Evolutionary conservation across 2,113 vertebrate genomes (phyloP).

Genomic region (Thunnus maccoyii): DNA sequence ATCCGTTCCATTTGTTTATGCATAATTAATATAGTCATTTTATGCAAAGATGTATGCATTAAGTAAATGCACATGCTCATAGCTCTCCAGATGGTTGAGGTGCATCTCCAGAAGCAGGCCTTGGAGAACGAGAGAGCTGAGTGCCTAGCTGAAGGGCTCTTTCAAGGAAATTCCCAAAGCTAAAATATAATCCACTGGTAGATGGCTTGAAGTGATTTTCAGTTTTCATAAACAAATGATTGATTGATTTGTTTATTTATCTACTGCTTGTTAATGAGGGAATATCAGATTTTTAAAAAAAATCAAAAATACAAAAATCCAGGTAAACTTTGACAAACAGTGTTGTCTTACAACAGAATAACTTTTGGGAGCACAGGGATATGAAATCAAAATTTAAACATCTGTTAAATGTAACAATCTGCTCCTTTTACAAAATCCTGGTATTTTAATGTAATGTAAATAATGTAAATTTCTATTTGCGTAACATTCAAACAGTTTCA

Average conservation of each 20-base stretch:
- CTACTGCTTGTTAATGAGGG: no score
- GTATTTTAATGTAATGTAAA: no score
- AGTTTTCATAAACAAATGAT: not conserved
- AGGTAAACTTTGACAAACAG: not conserved
- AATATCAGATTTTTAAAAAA: not conserved
- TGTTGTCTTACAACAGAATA: not conserved
- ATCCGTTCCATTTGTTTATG: no score
- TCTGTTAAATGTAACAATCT: not conserved
- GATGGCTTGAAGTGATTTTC: not conserved
- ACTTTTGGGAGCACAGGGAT: not conserved
- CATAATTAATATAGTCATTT: no score
- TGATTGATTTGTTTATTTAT: no score
- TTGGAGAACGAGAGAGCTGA: not conserved
- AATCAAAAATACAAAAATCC: not conserved
- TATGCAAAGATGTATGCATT: no score
- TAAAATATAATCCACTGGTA: not conserved
- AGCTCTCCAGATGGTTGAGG: no score
- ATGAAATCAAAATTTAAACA: not conserved
- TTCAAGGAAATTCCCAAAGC: slow-evolving; percentile 4
- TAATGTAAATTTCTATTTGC: not conserved
- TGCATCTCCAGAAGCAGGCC: not conserved
- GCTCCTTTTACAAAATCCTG: not conserved
- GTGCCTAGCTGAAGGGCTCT: slow-evolving; percentile 14
- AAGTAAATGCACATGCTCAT: no score
- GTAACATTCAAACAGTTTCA: not conserved